Base-by-base conservation (phyloP, 30 jellyfish, hydroid and myxozoan species). In the Catostylus mosaicus region DNA sequence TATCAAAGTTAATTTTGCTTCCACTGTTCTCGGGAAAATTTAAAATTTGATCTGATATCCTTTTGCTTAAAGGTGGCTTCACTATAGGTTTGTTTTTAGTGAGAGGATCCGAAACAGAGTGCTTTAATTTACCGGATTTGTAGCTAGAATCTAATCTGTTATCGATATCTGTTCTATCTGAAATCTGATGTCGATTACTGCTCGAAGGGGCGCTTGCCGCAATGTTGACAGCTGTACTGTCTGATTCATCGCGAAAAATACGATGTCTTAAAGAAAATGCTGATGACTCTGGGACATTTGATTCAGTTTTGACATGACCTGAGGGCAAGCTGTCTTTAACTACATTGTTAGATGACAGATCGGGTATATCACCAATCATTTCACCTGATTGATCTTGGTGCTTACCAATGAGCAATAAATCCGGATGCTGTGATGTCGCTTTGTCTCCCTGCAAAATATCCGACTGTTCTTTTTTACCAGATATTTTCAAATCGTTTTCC, bases 181-280 rank as follows among this genome's bases (percentile, higher is more conserved):
- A 10, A 30, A 82, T 68, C 30, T 65, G 56, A 57, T 82, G 92
- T 27, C 59, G 77, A 22, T 47, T 66, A n/a, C 20, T 22, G 54
- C 72, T 43, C 30, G 75, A 35, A 5, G 86, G 31, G 30, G 23
- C 73, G 52, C 78, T 30, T 46, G 63, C 34, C 19, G 40, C 33
- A 36, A 24, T 27, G 10, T 80, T 7, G 46, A 32, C 85, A 7
- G 56, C 23, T 16, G 80, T 19, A 36, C 43, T 33, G 16, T 68
- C 66, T n/a, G 56, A 46, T 6, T 70, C 86, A 45, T 75, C 82
- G n/a, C 92, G 84, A 8, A 82, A 46, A 23, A 82, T 82, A 7
- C 92, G 84, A 82, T 82, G 92, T 40, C 92, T 16, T 22, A 83
- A 74, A 11, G 92, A 70, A 62, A 82, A 23, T 27, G 75, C 75